These are phyloP conservation scores for Eristalis pertinax DNA, from an alignment of 2,888 invertebrate genomes.

Conservation along the genomic window DNA sequence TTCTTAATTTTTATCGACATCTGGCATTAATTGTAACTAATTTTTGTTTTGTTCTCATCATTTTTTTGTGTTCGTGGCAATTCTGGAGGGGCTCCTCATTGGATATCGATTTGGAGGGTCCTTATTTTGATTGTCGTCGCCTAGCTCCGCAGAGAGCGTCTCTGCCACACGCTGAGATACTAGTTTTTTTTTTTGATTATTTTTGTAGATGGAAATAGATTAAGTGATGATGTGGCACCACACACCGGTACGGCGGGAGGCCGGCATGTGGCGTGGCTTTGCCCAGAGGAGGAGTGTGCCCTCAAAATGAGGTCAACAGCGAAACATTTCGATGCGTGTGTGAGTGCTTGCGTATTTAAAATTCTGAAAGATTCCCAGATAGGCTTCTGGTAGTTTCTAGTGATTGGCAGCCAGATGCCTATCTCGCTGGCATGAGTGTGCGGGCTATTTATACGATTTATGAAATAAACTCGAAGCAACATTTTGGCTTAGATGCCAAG, in stretches of 20 bases:
- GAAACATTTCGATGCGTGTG: constrained; percentile 5
- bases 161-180: constrained; percentile 31
- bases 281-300: constrained; percentile 30
- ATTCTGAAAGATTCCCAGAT: constrained; percentile 41
- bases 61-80: background rate
- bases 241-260: constrained; percentile 14
- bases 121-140: too few species aligned
- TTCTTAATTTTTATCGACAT: constrained; percentile 25
- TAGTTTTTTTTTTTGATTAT: constrained; percentile 18
- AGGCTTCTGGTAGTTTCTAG: constrained; percentile 46
- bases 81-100: too few species aligned
- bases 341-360: background rate
- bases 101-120: too few species aligned
- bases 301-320: constrained; percentile 61
- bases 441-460: constrained; percentile 59
- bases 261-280: constrained; percentile 31
- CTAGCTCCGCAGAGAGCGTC: background rate
- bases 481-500: constrained; percentile 6
- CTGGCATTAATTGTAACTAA: constrained; percentile 55
- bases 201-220: constrained; percentile 52
- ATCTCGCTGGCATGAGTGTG: constrained; percentile 23
- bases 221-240: constrained; percentile 12
- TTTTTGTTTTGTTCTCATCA: constrained; percentile 21
- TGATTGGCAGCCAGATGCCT: constrained; percentile 34
- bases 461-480: constrained; percentile 15